These are phyloP conservation scores for Myanophis thanlyinensis DNA, from an alignment of 2,113 vertebrate genomes.

Conservation along the genomic window DNA sequence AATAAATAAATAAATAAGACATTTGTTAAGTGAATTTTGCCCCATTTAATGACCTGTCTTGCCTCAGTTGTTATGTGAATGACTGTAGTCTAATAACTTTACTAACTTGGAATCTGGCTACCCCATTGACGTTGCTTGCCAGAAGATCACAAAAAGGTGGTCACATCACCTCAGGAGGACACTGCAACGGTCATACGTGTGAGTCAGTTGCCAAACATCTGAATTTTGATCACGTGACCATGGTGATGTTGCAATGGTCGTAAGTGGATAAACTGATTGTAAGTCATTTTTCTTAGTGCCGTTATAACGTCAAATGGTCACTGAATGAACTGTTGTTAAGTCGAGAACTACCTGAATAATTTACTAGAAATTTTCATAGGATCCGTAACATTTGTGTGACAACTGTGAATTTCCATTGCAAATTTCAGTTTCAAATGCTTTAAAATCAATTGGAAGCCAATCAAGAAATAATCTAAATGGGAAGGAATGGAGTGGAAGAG, in stretches of 20 bases:
- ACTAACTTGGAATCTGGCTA: no score
- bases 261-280: no score
- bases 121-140: no score
- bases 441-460: neutral
- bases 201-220: neutral
- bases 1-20: no score
- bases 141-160: neutral
- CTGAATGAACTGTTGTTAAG: neutral
- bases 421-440: conserved; percentile 1
- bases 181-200: neutral
- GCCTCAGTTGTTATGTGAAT: no score
- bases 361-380: neutral
- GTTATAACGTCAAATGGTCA: neutral
- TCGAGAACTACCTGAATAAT: neutral
- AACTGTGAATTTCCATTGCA: neutral
- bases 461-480: neutral
- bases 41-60: no score
- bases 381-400: neutral
- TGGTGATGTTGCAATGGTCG: neutral
- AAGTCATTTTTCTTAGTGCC: neutral
- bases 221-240: neutral
- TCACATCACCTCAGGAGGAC: neutral
- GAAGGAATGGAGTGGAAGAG: no score
- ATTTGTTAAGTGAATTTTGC: no score
- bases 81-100: no score